Base-by-base conservation (phyloP, 92 coral and sea anemone species). In the Montipora capitata region DNA sequence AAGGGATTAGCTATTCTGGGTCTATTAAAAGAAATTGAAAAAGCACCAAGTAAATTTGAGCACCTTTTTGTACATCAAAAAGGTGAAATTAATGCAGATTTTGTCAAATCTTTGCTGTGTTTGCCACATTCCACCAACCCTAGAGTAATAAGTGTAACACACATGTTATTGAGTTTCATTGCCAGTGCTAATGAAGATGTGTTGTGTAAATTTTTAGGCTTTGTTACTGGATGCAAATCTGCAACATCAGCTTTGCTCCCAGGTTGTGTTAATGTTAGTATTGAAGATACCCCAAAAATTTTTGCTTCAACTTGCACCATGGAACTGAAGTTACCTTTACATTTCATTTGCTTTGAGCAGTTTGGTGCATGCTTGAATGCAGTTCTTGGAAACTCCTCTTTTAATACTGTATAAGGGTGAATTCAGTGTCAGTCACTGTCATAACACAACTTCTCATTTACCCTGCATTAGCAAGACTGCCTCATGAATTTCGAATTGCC, bases 221-320 rank as follows among this genome's bases (percentile, higher is more conserved):
- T 87, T 87, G 81, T 87, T 13, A 87, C 91, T 39, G 82, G 91
- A 41, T 79, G 91, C 18, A 87, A 79, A 45, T 87, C 87, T 0
- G 35, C 17, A 61, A 87, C 91, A 2, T 81, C 81, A 57, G 91
- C 74, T 40, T 70, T 87, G 49, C 77, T 65, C 39, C 91, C 91
- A 15, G 83, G 89, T 76, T 85, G 89, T 75, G 74, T 85, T 62
- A 43, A 14, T 59, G 89, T 85, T 45, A 59, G 51, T 41, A 83
- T 76, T 16, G 75, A 58, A 45, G 64, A 85, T 58, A 69, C 80
- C 13, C 76, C 72, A 13, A 79, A 65, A 45, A 85, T 85, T 43
- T 85, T 64, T 85, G 76, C 83, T 41, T 85, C 89, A 49, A 76
- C 83, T 7, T 85, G 89, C 40, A 68, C 44, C 40, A 43, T 83